Evolutionary conservation across 1,140 invertebrate species (phyloP), one percentile per base, ranked within the genome.

Genomic region (Saccostrea glomerata): DNA sequence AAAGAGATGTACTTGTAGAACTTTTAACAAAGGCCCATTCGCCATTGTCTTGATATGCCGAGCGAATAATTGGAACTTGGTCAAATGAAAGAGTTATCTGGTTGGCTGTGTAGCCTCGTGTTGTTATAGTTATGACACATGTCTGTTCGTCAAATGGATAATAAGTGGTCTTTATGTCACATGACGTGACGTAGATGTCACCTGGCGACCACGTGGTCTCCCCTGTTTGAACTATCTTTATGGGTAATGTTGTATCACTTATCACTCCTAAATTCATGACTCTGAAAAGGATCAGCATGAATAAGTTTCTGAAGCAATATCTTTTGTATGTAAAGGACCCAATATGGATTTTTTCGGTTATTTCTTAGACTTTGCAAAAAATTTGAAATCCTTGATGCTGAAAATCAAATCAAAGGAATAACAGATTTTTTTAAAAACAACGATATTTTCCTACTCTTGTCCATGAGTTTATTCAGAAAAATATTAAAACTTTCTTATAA

Each of bases 81-180:
- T n/a, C 23, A 0, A 60, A 4, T 9, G 47, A 36, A 2, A 91
- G 73, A 63, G 83, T 86, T 2, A 92, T 56, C 55, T 91, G 90
- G 6, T 55, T 25, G 7, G 82, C 82, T 5, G 86, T 86, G 86
- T 90, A 91, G 4, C 90, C 90, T 90, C 89, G 90, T 13, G 93
- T 90, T 56, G 87, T 86, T 15, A 92, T 13, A 25, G 82, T 88
- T 2, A 97, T 90, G 2, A 91, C 92, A 92, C 97, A 98, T 0
- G 91, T 95, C 92, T 97, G 97, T 20, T 94, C 94, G 92, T 97
- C 97, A 88, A 96, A 97, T 0, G 97, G 97, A 97, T 97, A 97
- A 30, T 96, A 94, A 20, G 95, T 95, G 73, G 97, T 94, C 95
- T 99, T 97, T 92, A 99, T 98, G 96, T 98, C 97, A 94, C 98